Base-by-base conservation (phyloP, 2,888 invertebrate genomes). In the Aspidiotus rigidus region DNA sequence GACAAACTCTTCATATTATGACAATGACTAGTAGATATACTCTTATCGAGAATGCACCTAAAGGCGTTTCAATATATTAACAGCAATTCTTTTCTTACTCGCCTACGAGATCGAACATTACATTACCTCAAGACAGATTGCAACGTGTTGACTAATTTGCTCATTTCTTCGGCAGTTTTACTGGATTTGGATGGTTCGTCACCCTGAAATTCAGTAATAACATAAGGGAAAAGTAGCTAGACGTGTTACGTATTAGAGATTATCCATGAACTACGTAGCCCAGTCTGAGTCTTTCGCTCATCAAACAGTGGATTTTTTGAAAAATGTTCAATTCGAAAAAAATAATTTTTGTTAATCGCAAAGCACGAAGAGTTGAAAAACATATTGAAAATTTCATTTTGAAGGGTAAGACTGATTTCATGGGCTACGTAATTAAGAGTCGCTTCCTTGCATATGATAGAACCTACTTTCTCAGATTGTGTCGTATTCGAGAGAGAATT, bases 11-110 rank as follows among this genome's bases (percentile, higher is more conserved):
- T 77, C n/a, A 82, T 75, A 72, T 79, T 77, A 49, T 78, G 77
- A 41, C 81, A 74, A 72, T 80, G 79, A 72, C 80, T 81, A 15
- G 79, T 77, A 71, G 79, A 77, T 2, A 80, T 78, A 73, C 81
- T 79, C 73, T 79, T 80, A 72, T 80, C 77, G 1, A 81, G 79
- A 69, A 81, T 73, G 55, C 75, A 76, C 57, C 76, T 76, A 66
- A 40, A 71, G 71, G 28, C 28, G 28, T 28, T 3, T 28, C 28
- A 28, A 28, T 1, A 28, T 28, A 28, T 28, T 28, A 28, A 53
- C 11, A 53, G 53, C 53, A 53, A 53, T 13, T 53, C 3, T 53
- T 53, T 53, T 28, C 28, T 1, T 28, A 53, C 53, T 53, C 15
- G 3, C 53, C 15, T 53, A 2, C 53, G 53, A 53, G n/a, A 53